A percentile compares a stretch with the other conserved stretches of the same genome.
phyloP scores from a whole-genome alignment of 2,113 vertebrate genomes.

The Colinus virginianus region DNA sequence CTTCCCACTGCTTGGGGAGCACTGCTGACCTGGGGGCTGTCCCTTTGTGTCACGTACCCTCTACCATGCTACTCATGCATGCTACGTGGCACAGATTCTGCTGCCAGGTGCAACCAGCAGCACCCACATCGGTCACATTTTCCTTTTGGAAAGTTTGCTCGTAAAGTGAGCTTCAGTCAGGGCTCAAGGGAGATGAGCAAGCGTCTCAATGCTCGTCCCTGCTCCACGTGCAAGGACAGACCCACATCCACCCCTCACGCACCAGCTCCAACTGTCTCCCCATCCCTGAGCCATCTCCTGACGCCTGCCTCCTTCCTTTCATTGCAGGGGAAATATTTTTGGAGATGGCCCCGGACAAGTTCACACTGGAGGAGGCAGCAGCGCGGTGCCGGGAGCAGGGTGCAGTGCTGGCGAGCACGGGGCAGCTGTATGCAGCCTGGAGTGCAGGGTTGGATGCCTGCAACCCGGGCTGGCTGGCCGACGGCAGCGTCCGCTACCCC shows the following conservation, averaged over 20 bases:
- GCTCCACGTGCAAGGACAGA: background rate
- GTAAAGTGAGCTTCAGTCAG: background rate
- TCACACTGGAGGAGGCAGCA: slow-evolving; percentile 87
- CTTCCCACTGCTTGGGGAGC: background rate
- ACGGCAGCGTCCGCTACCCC: slow-evolving; percentile 93
- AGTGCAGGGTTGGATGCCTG: slow-evolving; percentile 89
- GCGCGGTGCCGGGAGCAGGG: slow-evolving; percentile 80
- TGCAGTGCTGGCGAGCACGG: slow-evolving; percentile 83
- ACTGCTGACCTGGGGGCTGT: too few relatives aligned
- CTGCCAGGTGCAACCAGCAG: background rate
- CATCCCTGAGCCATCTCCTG: background rate
- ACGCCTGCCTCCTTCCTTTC: background rate
- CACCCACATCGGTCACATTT: background rate
- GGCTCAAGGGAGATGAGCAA: background rate
- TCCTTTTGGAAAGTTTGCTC: background rate
- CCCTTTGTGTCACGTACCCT: background rate
- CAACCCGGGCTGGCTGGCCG: slow-evolving; percentile 92
- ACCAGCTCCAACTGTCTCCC: too few relatives aligned
- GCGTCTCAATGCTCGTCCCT: background rate
- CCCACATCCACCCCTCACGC: background rate
- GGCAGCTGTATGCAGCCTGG: slow-evolving; percentile 93
- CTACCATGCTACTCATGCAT: background rate
- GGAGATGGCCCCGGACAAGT: slow-evolving; percentile 75
- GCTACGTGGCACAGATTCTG: background rate
- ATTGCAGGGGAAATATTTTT: slow-evolving; percentile 87